A percentile compares a stretch with the other conserved stretches of the same genome.
phyloP scores from a whole-genome alignment of 2,797 vertebrate genomes.

The Sebastes nivosus region DNA sequence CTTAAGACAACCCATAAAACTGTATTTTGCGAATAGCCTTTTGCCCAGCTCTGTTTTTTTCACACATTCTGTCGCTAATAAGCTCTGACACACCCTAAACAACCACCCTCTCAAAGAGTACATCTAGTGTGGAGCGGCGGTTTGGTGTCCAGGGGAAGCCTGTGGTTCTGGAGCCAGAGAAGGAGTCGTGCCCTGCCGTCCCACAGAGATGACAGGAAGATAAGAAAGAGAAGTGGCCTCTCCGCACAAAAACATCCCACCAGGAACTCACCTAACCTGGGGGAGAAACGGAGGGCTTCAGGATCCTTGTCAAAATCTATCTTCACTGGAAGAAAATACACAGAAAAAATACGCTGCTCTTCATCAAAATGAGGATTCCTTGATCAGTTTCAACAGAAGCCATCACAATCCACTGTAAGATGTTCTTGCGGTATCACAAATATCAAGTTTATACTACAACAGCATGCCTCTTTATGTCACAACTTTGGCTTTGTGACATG shows the following conservation, averaged over 20 bases:
- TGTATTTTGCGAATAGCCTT: constrained; percentile 50
- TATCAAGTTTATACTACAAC: constrained; percentile 54
- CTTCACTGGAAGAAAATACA: constrained; percentile 41
- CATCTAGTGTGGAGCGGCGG: constrained; percentile 51
- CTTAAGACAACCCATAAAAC: constrained; percentile 56
- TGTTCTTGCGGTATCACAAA: constrained; percentile 44
- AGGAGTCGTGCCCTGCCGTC: constrained; percentile 85
- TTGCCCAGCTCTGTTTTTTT: constrained; percentile 61
- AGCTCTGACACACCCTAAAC: constrained; percentile 72
- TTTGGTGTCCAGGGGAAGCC: constrained; percentile 75
- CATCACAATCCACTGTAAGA: constrained; percentile 15
- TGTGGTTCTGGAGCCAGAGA: constrained; percentile 86
- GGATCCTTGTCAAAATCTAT: constrained; percentile 57
- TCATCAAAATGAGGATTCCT: constrained; percentile 30
- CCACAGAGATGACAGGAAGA: constrained; percentile 92
- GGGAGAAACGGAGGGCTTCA: constrained; percentile 54
- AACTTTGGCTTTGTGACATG: constrained; percentile 67
- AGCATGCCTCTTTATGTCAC: constrained; percentile 62
- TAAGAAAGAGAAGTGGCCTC: constrained; percentile 81
- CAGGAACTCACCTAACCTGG: constrained; percentile 73
- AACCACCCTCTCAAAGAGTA: constrained; percentile 61
- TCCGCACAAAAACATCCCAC: constrained; percentile 79
- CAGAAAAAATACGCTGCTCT: constrained; percentile 13
- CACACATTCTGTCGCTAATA: constrained; percentile 76
- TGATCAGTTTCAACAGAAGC: constrained; percentile 32